Evolutionary conservation across 2,888 invertebrate species (phyloP), one percentile per base, ranked within the genome.

Genomic region (Diaperis boleti): DNA sequence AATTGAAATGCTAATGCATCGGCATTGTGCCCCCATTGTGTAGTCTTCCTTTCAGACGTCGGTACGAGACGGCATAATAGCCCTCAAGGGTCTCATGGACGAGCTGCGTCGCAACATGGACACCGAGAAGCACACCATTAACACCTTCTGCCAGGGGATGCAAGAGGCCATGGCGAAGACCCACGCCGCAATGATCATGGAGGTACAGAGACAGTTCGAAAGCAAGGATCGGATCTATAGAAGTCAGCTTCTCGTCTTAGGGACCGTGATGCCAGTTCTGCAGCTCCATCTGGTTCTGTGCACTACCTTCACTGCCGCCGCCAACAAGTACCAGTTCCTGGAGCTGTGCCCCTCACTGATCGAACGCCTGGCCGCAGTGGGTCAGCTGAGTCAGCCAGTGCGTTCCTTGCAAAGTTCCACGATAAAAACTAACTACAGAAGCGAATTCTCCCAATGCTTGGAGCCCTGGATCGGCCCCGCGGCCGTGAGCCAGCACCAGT

Each of bases 271-370:
- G 76, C 89, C 89, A 1, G 88, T 89, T 13, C 83, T 91, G 15
- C 89, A 89, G 73, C 84, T 89, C 63, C 90, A 91, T 73, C 82
- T 91, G 18, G 85, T 90, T 71, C 82, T 90, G 56, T 89, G 90
- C 76, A 88, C 89, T 56, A 88, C 89, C 3, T 90, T 92, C 77
- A 88, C 88, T 29, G 86, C 87, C 56, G 86, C 89, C 6, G 89
- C 91, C 1, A 89, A 88, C 70, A 90, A 90, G 76, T 89, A 89
- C 74, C 91, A 92, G 76, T 90, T 91, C 77, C 83, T 92, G 44
- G 90, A 89, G 74, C 79, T 90, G 59, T 88, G 87, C 13, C 88
- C 88, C 73, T 86, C 86, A 2, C 83, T 90, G 79, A 85, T 90
- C 73, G 89, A 89, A 66, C 82, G 90, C 44, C 79, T 90, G 54